These are phyloP conservation scores for Arctopsyche grandis DNA, from an alignment of 1,140 invertebrate species.

Conservation along the genomic window DNA sequence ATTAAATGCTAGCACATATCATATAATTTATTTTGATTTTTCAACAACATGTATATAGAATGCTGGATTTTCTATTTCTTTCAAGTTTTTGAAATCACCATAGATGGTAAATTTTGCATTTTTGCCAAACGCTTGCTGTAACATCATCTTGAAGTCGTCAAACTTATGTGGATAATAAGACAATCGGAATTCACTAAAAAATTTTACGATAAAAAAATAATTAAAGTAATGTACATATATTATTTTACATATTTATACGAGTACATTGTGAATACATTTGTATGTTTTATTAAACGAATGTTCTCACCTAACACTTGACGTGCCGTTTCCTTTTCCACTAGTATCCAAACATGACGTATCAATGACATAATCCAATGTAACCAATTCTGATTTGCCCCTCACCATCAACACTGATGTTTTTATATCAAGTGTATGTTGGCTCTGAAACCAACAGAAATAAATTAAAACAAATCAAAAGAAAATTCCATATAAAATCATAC, in stretches of 20 bases:
- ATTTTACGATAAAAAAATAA: neutral
- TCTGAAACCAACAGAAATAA: conserved; percentile 72
- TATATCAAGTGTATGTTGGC: conserved; percentile 81
- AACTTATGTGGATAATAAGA: conserved; percentile 88
- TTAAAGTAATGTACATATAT: neutral
- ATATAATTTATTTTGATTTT: conserved; percentile 64
- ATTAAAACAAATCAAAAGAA: no score
- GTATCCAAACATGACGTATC: conserved; percentile 61
- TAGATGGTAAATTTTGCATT: conserved; percentile 75
- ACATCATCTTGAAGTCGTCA: conserved; percentile 74
- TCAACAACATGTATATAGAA: conserved; percentile 88
- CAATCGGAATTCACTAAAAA: conserved; percentile 80
- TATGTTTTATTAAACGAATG: neutral
- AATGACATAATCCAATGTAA: conserved; percentile 83
- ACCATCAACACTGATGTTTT: conserved; percentile 84
- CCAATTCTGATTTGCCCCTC: conserved; percentile 75
- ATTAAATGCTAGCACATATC: neutral
- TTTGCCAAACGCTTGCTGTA: conserved; percentile 77
- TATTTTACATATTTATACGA: neutral
- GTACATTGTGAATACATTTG: neutral
- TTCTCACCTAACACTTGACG: conserved; percentile 6
- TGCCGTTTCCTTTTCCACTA: neutral
- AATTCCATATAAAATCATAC: no score
- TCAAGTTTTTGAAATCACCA: conserved; percentile 82
- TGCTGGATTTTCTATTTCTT: conserved; percentile 72